These are phyloP conservation scores for Macropodus opercularis DNA, from an alignment of 2,797 vertebrate species.

Conservation along the genomic window DNA sequence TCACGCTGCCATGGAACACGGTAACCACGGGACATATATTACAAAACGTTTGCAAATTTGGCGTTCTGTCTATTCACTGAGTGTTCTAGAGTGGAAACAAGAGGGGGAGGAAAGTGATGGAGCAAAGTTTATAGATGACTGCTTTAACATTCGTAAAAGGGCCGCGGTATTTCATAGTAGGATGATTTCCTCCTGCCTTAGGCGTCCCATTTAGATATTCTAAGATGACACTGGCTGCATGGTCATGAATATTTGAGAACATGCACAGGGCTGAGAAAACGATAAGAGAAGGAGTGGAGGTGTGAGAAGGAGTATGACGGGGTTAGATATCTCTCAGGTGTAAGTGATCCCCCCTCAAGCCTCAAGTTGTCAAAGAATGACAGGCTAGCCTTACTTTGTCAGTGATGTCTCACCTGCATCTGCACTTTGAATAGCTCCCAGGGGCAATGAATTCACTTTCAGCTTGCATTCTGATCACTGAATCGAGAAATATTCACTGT, in stretches of 20 bases:
- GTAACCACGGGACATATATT: slow-evolving; percentile 16
- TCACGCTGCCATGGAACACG: slow-evolving; percentile 9
- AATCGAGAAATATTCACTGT: slow-evolving; percentile 32
- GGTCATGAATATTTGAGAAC: slow-evolving; percentile 78
- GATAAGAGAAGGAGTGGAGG: slow-evolving; percentile 54
- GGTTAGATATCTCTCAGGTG: slow-evolving; percentile 63
- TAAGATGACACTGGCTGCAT: slow-evolving; percentile 62
- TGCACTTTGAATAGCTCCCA: slow-evolving; percentile 41
- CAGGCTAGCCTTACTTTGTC: slow-evolving; percentile 53
- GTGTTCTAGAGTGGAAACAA: slow-evolving; percentile 42
- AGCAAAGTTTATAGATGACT: slow-evolving; percentile 59
- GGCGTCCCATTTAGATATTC: slow-evolving; percentile 71
- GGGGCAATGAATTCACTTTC: slow-evolving; percentile 31
- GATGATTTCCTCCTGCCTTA: slow-evolving; percentile 68
- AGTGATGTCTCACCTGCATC: slow-evolving; percentile 48
- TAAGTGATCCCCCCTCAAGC: slow-evolving; percentile 50
- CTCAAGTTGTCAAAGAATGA: slow-evolving; percentile 59
- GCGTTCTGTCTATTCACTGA: slow-evolving; percentile 20
- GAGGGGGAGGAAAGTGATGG: slow-evolving; percentile 35
- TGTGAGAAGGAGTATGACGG: slow-evolving; percentile 45
- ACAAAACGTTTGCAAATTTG: slow-evolving; percentile 6
- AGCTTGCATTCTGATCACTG: slow-evolving; percentile 37
- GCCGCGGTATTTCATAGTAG: slow-evolving; percentile 66
- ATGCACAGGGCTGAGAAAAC: slow-evolving; percentile 34
- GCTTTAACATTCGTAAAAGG: slow-evolving; percentile 60